phyloP scores from a whole-genome alignment of 2,113 vertebrate genomes.

The Gambusia affinis region DNA sequence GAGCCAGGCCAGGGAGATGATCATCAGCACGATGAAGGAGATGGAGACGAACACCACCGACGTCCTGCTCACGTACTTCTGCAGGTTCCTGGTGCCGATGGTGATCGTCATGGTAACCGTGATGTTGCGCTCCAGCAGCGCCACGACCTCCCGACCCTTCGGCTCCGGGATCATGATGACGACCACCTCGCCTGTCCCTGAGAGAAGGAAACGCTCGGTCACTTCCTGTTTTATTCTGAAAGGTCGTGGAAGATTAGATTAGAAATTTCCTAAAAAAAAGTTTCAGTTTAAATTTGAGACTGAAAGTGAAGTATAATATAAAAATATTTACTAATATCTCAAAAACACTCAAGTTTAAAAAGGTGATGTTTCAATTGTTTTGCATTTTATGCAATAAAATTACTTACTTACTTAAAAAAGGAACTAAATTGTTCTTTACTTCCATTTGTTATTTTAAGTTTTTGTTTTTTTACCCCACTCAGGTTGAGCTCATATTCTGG shows the following conservation, averaged over 20 bases:
- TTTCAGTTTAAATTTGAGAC: too few species aligned
- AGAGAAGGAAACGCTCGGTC: neutral
- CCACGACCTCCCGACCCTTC: conserved; percentile 91
- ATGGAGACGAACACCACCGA: conserved; percentile 99
- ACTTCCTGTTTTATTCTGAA: neutral
- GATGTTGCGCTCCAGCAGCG: conserved; percentile 90
- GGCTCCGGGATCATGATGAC: conserved; percentile 98
- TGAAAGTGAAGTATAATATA: too few species aligned
- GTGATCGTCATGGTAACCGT: conserved; percentile 94
- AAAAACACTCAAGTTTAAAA: too few species aligned
- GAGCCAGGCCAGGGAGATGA: conserved; percentile 97
- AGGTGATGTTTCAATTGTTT: too few species aligned
- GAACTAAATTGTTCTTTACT: too few species aligned
- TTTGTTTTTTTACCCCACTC: too few species aligned
- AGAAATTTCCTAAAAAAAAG: too few species aligned
- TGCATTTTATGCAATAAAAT: too few species aligned
- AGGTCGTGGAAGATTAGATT: neutral
- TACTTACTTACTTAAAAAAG: too few species aligned
- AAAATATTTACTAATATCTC: too few species aligned
- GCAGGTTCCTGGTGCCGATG: conserved; percentile 94
- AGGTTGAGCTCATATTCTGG: neutral
- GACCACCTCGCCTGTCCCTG: conserved; percentile 91
- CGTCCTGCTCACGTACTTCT: conserved; percentile 97
- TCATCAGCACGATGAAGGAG: conserved; percentile 99
- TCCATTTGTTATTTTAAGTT: too few species aligned